Conservation (phyloP, 2,797 vertebrate genomes). For the Smutsia gigantea region DNA sequence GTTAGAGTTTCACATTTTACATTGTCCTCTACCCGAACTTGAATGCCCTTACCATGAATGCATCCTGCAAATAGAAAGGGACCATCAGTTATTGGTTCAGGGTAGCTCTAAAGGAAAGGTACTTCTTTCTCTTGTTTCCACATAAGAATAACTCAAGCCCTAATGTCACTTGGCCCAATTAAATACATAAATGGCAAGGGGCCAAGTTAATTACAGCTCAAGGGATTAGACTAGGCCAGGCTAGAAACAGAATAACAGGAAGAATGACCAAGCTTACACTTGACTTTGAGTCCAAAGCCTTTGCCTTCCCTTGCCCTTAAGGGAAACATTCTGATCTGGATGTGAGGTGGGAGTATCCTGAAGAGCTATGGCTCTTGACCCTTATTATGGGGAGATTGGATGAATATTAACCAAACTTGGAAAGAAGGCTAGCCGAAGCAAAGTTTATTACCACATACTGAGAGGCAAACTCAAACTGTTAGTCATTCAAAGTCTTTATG, state of each 20-base stretch:
- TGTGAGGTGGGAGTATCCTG: background rate
- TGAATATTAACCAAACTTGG: constrained; percentile 60
- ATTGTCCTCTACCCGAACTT: background rate
- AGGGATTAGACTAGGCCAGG: constrained; percentile 52
- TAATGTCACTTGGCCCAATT: constrained; percentile 76
- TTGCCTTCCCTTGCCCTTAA: constrained; percentile 57
- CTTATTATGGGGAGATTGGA: constrained; percentile 58
- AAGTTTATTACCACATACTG: background rate
- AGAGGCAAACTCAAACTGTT: constrained; percentile 17
- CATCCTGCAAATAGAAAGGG: constrained; percentile 8
- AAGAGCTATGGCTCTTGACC: constrained; percentile 56
- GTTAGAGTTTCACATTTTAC: background rate
- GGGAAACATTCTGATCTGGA: constrained; percentile 43
- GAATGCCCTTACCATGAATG: background rate
- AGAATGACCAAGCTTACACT: constrained; percentile 59
- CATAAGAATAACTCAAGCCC: constrained; percentile 65
- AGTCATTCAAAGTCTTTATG: background rate
- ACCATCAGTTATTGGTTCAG: constrained; percentile 30
- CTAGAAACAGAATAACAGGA: constrained; percentile 50
- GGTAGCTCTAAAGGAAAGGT: constrained; percentile 64
- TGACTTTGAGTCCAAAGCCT: constrained; percentile 53
- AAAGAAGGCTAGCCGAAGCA: background rate
- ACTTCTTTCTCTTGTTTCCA: constrained; percentile 64
- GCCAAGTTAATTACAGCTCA: constrained; percentile 72
- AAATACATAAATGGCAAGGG: constrained; percentile 75